These are phyloP conservation scores for Tholera decimalis DNA, from an alignment of 2,888 invertebrate species.

Conservation along the genomic window DNA sequence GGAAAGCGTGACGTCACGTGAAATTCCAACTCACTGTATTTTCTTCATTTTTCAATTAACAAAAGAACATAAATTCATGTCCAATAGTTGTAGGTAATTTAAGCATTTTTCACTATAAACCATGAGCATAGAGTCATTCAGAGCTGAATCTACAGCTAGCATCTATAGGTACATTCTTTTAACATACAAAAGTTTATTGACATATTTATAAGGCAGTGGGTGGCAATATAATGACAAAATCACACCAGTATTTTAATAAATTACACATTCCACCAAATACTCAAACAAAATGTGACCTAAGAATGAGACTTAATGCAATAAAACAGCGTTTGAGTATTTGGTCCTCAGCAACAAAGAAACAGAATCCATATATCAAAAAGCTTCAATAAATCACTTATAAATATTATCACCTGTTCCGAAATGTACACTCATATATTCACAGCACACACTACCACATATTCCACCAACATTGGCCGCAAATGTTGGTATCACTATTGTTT, in stretches of 20 bases:
- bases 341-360: slow-evolving; percentile 12
- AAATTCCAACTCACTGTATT: too few relatives aligned
- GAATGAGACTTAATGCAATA: not conserved
- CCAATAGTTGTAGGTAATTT: too few relatives aligned
- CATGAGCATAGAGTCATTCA: not conserved
- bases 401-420: slow-evolving; percentile 39
- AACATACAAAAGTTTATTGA: slow-evolving; percentile 21
- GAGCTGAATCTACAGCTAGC: slow-evolving; percentile 32
- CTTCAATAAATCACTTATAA: slow-evolving; percentile 44
- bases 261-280: slow-evolving; percentile 2
- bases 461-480: slow-evolving; percentile 40
- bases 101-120: too few relatives aligned
- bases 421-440: slow-evolving; percentile 59
- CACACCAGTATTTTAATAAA: slow-evolving; percentile 3
- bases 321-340: slow-evolving; percentile 11
- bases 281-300: too few relatives aligned
- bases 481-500: slow-evolving; percentile 53
- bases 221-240: slow-evolving; percentile 32
- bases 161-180: slow-evolving; percentile 23
- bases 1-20: too few relatives aligned
- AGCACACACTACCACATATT: slow-evolving; percentile 46
- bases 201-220: slow-evolving; percentile 53
- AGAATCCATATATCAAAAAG: slow-evolving; percentile 19
- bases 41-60: too few relatives aligned
- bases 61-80: too few relatives aligned